Evolutionary conservation across 2,797 vertebrate species (phyloP).

Genomic region (Hydrophis major): DNA sequence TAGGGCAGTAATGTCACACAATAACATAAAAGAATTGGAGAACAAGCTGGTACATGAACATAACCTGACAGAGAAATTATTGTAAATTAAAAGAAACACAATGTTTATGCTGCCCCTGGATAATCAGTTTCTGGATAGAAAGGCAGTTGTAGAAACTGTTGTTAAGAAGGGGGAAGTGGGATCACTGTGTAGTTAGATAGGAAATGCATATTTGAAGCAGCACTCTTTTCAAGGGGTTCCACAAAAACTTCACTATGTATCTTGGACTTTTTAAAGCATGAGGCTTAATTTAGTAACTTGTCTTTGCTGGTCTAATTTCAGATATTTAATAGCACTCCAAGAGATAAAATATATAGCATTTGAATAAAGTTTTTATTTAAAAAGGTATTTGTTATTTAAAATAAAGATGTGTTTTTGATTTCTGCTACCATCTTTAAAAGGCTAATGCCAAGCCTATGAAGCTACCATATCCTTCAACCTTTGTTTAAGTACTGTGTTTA

Average conservation of each 20-base stretch:
- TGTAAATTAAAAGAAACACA: neutral
- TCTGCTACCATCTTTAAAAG: slow-evolving; percentile 8
- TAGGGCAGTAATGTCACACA: neutral
- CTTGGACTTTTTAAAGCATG: neutral
- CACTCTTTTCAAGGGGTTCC: neutral
- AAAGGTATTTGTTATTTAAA: neutral
- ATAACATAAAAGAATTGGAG: neutral
- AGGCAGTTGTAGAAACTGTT: neutral
- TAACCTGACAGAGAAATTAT: neutral
- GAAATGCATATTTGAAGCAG: neutral
- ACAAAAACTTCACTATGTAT: neutral
- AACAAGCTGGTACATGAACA: neutral
- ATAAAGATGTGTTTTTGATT: fast-evolving
- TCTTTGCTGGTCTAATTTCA: neutral
- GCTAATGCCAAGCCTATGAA: neutral
- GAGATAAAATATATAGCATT: neutral
- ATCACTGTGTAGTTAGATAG: neutral
- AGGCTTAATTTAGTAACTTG: neutral
- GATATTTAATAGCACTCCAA: neutral
- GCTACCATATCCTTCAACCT: slow-evolving; percentile 11
- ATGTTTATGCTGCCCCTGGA: neutral
- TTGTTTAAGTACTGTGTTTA: slow-evolving; percentile 35
- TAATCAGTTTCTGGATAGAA: neutral
- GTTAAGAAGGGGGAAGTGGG: neutral
- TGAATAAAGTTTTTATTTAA: neutral